Percentiles rank a stretch among this genome's conserved stretches.
Conservation (phyloP, 2,113 vertebrate genomes). For the Litocranius walleri region DNA sequence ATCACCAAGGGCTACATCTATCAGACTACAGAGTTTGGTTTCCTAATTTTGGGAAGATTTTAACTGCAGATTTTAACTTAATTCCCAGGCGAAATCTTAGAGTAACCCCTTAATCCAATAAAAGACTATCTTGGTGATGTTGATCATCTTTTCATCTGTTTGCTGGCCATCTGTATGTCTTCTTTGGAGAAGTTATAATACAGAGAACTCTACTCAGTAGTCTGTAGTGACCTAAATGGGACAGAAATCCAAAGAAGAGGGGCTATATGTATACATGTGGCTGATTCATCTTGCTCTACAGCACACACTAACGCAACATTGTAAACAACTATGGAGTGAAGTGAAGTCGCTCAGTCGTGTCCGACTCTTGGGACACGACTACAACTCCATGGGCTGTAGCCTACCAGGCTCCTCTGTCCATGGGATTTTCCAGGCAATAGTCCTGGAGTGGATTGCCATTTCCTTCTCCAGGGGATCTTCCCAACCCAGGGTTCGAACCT, state of each 20-base stretch:
- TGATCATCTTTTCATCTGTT: not conserved
- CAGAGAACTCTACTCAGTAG: not conserved
- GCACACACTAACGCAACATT: not conserved
- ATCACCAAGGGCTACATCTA: too few species aligned
- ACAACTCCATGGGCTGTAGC: too few species aligned
- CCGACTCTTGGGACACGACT: too few species aligned
- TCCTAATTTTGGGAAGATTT: not conserved
- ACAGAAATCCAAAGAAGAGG: not conserved
- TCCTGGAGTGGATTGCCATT: too few species aligned
- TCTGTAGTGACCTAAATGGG: not conserved
- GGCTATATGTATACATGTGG: not conserved
- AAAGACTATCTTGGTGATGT: not conserved
- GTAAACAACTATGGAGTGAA: not conserved
- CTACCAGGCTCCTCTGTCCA: too few species aligned
- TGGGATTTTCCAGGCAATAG: too few species aligned
- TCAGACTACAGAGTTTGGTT: not conserved
- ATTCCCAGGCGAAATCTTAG: not conserved
- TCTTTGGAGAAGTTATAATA: not conserved
- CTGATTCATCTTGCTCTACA: not conserved
- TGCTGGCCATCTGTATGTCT: not conserved
- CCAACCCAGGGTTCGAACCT: too few species aligned
- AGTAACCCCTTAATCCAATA: not conserved
- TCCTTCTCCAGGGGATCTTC: too few species aligned
- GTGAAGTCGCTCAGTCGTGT: too few species aligned
- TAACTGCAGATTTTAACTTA: not conserved